Base-by-base conservation (phyloP, 2,888 invertebrate genomes). In the Acleris sparsana region DNA sequence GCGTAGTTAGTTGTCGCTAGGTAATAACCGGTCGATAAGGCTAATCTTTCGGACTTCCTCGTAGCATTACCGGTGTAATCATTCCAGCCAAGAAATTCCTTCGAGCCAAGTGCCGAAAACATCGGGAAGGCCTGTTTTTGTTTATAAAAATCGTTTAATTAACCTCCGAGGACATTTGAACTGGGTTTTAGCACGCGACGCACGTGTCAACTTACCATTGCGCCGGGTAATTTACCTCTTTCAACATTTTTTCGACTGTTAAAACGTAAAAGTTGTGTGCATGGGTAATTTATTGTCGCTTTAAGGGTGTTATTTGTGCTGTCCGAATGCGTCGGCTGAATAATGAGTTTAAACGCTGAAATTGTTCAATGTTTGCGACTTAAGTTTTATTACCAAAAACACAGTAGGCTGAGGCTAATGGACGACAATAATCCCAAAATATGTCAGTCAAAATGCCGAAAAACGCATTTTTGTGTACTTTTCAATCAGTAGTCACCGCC, bases 131-230 rank as follows among this genome's bases (percentile, higher is more conserved):
- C 69, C 72, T 72, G 71, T 73, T 78, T 79, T 74, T 77, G 75
- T 80, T 74, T 80, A 80, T 80, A 74, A 74, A 76, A 80, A 80
- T 78, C 73, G 74, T 76, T 80, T 79, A 79, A 80, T 79, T 82
- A 77, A 74, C 72, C 70, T 68, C 57, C 68, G 67, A 70, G 75
- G 73, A 72, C 73, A 68, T 72, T 73, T 63, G 72, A 80, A 80
- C 68, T 71, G 72, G 65, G 39, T 44, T 44, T 6, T 49, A 63
- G 65, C 82, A 82, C 79, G 82, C 80, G 57, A 79, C 66, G 69
- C 69, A 68, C 69, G 64, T 65, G 68, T 63, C 69, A 58, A 67
- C 63, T 69, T 55, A 69, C 69, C 53, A 70, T 70, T 69, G 55
- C 51, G 56, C 44, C n/a, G 29, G 62, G 46, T 66, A 56, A 53